Evolutionary conservation across 2,113 vertebrate species (phyloP).

Genomic region (Theristicus caerulescens): DNA sequence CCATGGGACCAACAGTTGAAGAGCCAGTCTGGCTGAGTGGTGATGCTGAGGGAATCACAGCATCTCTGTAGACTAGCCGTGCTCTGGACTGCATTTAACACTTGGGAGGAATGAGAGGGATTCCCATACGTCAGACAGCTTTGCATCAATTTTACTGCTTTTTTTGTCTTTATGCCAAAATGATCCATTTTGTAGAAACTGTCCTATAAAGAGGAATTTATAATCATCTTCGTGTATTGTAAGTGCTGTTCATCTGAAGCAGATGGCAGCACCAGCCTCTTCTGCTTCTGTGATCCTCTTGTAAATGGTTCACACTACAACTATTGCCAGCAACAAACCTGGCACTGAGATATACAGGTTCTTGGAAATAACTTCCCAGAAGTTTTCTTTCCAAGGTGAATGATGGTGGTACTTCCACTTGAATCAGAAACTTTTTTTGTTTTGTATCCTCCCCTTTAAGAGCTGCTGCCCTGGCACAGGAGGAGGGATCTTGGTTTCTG

Average conservation of each 20-base stretch:
- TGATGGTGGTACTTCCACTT: constrained; percentile 38
- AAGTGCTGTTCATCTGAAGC: constrained; percentile 11
- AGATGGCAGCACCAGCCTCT: background rate
- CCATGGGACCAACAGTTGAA: constrained; percentile 33
- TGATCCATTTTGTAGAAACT: constrained; percentile 31
- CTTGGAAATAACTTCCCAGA: constrained; percentile 12
- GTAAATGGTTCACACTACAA: constrained; percentile 37
- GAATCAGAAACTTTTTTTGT: constrained; percentile 9
- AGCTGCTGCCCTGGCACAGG: constrained; percentile 22
- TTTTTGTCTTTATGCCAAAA: constrained; percentile 5
- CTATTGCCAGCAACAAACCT: background rate
- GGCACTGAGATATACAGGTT: background rate
- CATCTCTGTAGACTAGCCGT: background rate
- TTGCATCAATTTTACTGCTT: constrained; percentile 8
- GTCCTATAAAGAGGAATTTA: constrained; percentile 1
- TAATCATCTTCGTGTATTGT: background rate
- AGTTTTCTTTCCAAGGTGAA: constrained; percentile 14
- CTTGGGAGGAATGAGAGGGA: constrained; percentile 17
- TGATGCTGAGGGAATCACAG: background rate
- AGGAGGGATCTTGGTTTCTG: constrained; percentile 5
- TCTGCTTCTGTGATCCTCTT: constrained; percentile 9
- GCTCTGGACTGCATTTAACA: constrained; percentile 31
- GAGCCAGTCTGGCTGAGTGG: constrained; percentile 3
- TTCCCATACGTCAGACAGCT: constrained; percentile 23
- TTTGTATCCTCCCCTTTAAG: constrained; percentile 2